These are phyloP conservation scores for Helicoverpa zea DNA, from an alignment of 1,140 invertebrate genomes.

Conservation along the genomic window DNA sequence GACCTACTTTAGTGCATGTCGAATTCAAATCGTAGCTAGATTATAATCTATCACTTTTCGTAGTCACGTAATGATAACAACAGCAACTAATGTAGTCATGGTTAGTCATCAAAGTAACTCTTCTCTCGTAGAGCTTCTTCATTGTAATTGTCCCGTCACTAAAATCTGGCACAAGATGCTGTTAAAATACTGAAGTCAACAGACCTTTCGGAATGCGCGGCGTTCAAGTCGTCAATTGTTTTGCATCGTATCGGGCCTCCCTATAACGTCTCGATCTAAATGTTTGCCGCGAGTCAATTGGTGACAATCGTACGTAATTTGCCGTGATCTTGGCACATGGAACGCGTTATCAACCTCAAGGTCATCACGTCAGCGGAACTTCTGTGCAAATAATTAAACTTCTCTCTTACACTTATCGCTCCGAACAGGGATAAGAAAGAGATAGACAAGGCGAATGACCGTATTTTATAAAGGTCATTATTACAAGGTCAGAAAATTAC, in stretches of 20 bases:
- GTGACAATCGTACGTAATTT: conserved; percentile 59
- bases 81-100: neutral
- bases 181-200: conserved; percentile 2
- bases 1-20: neutral
- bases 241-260: conserved; percentile 45
- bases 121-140: neutral
- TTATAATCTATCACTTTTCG: neutral
- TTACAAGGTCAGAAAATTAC: conserved; percentile 47
- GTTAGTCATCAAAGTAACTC: neutral
- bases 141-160: neutral
- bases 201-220: conserved; percentile 34
- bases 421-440: conserved; percentile 38
- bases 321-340: conserved; percentile 60
- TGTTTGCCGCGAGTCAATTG: conserved; percentile 60
- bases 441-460: conserved; percentile 60
- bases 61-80: neutral
- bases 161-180: neutral
- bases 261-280: conserved; percentile 37
- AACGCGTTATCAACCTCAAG: conserved; percentile 64
- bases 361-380: conserved; percentile 62
- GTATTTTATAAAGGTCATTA: conserved; percentile 54
- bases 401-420: conserved; percentile 45
- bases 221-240: conserved; percentile 49
- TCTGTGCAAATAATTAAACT: conserved; percentile 48
- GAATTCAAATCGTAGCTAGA: neutral